Conservation (phyloP, 2,797 vertebrate genomes). For the Balearica regulorum region DNA sequence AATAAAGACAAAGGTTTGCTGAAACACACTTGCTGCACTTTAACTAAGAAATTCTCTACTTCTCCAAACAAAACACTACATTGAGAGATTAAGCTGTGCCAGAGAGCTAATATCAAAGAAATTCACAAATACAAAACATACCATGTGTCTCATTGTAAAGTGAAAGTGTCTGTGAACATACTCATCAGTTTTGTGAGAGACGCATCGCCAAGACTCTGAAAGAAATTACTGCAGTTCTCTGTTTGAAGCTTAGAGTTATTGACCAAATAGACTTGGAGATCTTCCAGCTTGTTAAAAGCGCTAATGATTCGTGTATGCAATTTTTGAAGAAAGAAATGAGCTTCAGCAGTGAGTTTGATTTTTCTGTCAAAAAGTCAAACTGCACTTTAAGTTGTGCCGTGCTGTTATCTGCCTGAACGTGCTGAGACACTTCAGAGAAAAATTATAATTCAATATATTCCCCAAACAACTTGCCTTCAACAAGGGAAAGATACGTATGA, state of each 20-base stretch:
- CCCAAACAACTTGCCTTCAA: neutral
- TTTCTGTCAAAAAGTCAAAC: slow-evolving; percentile 36
- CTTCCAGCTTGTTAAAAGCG: slow-evolving; percentile 47
- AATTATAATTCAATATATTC: neutral
- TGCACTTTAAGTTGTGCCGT: neutral
- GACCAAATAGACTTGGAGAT: slow-evolving; percentile 39
- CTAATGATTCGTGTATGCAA: slow-evolving; percentile 27
- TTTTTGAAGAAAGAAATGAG: slow-evolving; percentile 32
- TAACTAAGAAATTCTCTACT: neutral
- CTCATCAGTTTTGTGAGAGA: neutral
- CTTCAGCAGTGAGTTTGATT: slow-evolving; percentile 18
- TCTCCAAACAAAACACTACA: neutral
- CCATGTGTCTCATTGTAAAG: neutral
- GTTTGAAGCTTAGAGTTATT: slow-evolving; percentile 29
- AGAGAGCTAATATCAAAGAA: neutral
- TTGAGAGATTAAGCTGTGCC: neutral
- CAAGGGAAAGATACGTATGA: neutral
- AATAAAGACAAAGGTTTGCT: neutral
- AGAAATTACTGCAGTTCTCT: neutral
- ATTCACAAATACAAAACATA: neutral
- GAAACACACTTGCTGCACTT: neutral
- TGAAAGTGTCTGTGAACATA: neutral
- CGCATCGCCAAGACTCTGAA: neutral
- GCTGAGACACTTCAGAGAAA: neutral
- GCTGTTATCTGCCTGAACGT: neutral